These are phyloP conservation scores for Recurvirostra avosetta DNA, from an alignment of 2,113 vertebrate species.

Conservation along the genomic window DNA sequence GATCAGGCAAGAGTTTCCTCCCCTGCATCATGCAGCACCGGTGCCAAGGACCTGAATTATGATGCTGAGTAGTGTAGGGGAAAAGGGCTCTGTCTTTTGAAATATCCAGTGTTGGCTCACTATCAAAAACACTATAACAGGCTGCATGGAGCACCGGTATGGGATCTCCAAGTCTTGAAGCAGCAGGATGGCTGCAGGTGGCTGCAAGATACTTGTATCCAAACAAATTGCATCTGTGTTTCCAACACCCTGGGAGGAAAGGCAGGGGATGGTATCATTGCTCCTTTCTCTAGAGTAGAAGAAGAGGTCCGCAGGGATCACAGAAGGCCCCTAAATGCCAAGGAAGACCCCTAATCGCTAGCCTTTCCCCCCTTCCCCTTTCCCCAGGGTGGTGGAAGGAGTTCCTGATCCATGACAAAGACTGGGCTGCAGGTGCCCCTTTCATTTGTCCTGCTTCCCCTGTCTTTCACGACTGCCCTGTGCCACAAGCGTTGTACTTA, in stretches of 20 bases:
- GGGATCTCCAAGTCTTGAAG: not conserved
- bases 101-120: not conserved
- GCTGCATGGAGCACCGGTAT: not conserved
- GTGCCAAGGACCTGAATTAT: conserved; percentile 38
- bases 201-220: not conserved
- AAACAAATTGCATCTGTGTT: not conserved
- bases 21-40: not conserved
- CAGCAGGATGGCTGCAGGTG: not conserved
- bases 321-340: not conserved
- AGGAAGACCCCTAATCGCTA: not conserved
- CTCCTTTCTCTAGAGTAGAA: not conserved
- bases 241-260: not conserved
- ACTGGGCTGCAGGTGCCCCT: not conserved
- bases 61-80: not conserved
- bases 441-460: not conserved
- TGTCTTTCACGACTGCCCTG: not conserved
- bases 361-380: not conserved
- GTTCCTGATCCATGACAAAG: not conserved
- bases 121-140: not conserved
- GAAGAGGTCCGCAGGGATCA: not conserved
- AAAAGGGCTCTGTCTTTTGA: not conserved
- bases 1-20: not conserved
- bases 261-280: not conserved
- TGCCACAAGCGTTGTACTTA: not conserved
- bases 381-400: not conserved